Base-by-base conservation (phyloP, 2,797 vertebrate genomes). In the Morelia viridis region DNA sequence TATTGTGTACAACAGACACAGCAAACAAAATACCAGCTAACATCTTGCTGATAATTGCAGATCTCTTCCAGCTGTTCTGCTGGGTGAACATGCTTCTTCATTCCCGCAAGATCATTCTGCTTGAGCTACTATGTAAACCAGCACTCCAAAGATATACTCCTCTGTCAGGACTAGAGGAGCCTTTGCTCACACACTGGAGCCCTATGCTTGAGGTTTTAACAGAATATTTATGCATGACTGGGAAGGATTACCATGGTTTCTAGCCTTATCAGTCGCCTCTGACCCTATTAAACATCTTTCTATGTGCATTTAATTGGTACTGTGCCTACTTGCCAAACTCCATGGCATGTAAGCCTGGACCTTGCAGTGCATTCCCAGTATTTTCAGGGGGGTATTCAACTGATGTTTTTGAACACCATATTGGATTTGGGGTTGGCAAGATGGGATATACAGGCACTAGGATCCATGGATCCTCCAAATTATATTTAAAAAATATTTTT, bases 21-120 rank as follows among this genome's bases (percentile, higher is more conserved):
- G 64, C 64, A 3, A 5, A 88, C 31, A 84, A 80, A 95, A 19
- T 1, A 28, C 89, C 1, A 0, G 9, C n/a, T 0, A 0, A 3
- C 53, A 15, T n/a, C n/a, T 17, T 57, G 2, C 22, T 0, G 0
- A 13, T n/a, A 65, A 89, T 2, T 31, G 24, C 50, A 91, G n/a
- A 93, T 41, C 53, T 91, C 57, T 87, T 19, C 31, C 87, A 92
- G 71, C 91, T 92, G 91, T 88, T 83, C 84, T 0, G 46, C 64
- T 64, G 24, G 31, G 15, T 41, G 31, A 53, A 5, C 46, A 57
- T 64, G 13, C 24, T 61, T 53, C 26, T 76, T 83, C 62, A 31
- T 22, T 84, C 56, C n/a, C 62, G 62, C 2, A 64, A 19, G 41
- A 64, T 53, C 19, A 87, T 87, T 91, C 28, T 35, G 41, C 56